Conservation (phyloP, 1,140 invertebrate species). For the Bombus balteatus region DNA sequence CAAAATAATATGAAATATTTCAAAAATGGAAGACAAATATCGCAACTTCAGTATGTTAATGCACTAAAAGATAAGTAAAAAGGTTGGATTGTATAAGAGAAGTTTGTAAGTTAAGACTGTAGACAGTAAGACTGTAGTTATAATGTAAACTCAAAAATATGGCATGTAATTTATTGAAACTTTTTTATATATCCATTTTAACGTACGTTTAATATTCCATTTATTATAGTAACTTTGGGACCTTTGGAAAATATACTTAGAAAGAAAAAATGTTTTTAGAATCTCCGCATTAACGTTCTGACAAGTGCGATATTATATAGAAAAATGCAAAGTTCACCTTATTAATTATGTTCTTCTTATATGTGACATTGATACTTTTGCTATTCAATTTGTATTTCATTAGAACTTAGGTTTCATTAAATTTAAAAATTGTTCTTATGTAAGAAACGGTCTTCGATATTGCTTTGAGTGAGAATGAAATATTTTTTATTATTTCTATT, state of each 20-base stretch:
- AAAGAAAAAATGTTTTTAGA: not conserved
- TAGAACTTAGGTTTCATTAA: not conserved
- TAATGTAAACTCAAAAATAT: not conserved
- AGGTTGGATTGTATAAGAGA: not conserved
- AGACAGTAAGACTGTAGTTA: conserved; percentile 30
- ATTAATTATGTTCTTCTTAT: not conserved
- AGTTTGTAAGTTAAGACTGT: conserved; percentile 10
- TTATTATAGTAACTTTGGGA: conserved; percentile 34
- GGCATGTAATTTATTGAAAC: not conserved
- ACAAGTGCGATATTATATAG: not conserved
- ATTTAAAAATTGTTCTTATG: not conserved
- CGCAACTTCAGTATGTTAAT: not conserved
- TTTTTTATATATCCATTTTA: conserved; percentile 47
- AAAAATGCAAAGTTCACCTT: not conserved
- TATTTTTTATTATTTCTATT: not conserved
- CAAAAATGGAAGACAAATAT: not conserved
- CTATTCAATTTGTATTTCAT: not conserved
- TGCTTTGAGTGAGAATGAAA: too few relatives aligned
- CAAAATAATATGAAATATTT: not conserved
- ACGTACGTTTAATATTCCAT: conserved; percentile 17
- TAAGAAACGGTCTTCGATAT: not conserved
- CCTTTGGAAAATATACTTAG: conserved; percentile 3
- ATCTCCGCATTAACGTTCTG: not conserved
- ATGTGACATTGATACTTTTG: not conserved
- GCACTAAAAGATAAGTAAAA: not conserved